Evolutionary conservation across 2,888 invertebrate genomes (phyloP).

Genomic region (Melitaea athalia): DNA sequence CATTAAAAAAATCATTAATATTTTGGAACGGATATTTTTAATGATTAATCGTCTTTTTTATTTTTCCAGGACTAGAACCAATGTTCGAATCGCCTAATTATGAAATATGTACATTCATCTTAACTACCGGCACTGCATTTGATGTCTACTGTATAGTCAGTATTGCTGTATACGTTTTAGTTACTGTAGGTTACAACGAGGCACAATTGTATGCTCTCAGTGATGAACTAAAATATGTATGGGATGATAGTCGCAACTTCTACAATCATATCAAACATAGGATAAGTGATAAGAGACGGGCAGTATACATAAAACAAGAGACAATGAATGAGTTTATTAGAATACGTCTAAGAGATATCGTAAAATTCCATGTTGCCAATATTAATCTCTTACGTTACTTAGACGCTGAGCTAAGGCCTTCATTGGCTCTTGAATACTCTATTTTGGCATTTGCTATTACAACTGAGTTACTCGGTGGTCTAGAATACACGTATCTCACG

Average conservation of each 20-base stretch:
- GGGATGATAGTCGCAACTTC: conserved; percentile 49
- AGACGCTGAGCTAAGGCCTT: conserved; percentile 49
- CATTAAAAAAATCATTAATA: not conserved
- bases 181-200: conserved; percentile 56
- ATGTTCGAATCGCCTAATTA: conserved; percentile 59
- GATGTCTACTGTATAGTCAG: conserved; percentile 50
- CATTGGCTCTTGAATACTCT: conserved; percentile 54
- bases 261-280: conserved; percentile 24
- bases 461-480: conserved; percentile 58
- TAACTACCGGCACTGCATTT: conserved; percentile 42
- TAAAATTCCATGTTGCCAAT: conserved; percentile 50
- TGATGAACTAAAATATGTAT: conserved; percentile 52
- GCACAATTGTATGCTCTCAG: conserved; percentile 57
- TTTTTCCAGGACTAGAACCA: conserved; percentile 57
- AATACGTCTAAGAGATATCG: conserved; percentile 45
- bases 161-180: conserved; percentile 52
- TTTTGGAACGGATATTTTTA: not conserved
- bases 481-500: conserved; percentile 57
- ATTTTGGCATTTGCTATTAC: conserved; percentile 52
- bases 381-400: conserved; percentile 47
- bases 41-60: not conserved
- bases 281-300: conserved; percentile 16
- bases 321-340: conserved; percentile 49
- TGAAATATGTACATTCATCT: conserved; percentile 49
- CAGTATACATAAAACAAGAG: conserved; percentile 28